Evolutionary conservation across 2,888 invertebrate species (phyloP).

Genomic region (Kryphioiulus occultus): DNA sequence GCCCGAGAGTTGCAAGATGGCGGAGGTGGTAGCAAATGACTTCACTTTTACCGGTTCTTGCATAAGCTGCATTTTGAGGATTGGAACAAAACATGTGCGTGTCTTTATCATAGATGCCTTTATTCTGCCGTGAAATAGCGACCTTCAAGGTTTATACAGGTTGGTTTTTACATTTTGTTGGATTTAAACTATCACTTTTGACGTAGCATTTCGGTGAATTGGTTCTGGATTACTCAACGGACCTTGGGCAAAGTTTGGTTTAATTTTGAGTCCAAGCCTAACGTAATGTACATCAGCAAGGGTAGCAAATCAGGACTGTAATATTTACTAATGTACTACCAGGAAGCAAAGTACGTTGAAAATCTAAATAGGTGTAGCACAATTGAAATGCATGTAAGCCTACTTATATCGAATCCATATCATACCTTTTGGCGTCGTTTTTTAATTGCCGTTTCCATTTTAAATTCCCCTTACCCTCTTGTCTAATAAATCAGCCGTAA

Average conservation of each 20-base stretch:
- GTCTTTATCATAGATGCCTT: too few relatives aligned
- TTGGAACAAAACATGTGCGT: too few relatives aligned
- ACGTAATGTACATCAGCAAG: neutral
- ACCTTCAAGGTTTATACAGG: neutral
- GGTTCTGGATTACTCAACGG: neutral
- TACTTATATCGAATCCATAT: neutral
- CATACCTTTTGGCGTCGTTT: constrained; percentile 10
- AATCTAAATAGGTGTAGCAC: too few relatives aligned
- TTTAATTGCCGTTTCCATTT: constrained; percentile 3
- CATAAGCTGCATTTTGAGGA: neutral
- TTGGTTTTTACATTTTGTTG: neutral
- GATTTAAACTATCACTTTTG: neutral
- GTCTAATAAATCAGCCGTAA: neutral
- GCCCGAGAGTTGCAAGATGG: neutral
- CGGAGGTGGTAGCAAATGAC: neutral
- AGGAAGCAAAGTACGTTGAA: too few relatives aligned
- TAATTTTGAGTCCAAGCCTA: neutral
- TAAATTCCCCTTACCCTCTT: neutral
- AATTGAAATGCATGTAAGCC: too few relatives aligned
- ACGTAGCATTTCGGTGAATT: neutral
- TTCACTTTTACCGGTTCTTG: neutral
- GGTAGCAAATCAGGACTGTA: too few relatives aligned
- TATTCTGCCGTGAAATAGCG: too few relatives aligned
- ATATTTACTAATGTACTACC: too few relatives aligned
- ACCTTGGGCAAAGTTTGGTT: neutral